A percentile compares a stretch with the other conserved stretches of the same genome.
phyloP scores from a whole-genome alignment of 1,140 invertebrate genomes.

The Bombus fervidus region DNA sequence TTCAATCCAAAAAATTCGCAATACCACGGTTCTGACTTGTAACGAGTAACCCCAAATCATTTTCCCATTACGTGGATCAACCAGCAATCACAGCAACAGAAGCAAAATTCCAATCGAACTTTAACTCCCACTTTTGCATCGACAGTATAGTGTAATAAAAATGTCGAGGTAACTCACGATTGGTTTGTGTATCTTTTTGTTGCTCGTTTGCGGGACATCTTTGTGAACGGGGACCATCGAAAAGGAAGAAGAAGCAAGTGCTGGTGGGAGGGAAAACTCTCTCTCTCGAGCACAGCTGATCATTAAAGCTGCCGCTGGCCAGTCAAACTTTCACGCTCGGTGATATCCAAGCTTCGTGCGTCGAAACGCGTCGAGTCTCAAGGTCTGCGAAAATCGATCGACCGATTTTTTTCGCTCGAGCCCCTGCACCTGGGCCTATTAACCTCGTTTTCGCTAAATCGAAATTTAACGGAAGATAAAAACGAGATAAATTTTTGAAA shows the following conservation, averaged over 20 bases:
- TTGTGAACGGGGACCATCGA: slow-evolving; percentile 38
- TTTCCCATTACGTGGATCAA: not conserved
- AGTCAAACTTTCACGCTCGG: slow-evolving; percentile 79
- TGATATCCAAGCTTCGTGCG: slow-evolving; percentile 69
- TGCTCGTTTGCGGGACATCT: slow-evolving; percentile 34
- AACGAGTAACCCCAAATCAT: no score
- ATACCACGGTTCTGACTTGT: no score
- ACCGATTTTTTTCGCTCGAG: not conserved
- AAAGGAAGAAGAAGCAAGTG: slow-evolving; percentile 32
- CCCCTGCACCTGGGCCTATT: no score
- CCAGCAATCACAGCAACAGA: no score
- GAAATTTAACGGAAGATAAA: not conserved
- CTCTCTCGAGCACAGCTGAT: slow-evolving; percentile 75
- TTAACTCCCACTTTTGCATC: not conserved
- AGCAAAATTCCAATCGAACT: not conserved
- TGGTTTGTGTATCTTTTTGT: not conserved
- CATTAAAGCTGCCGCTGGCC: slow-evolving; percentile 73
- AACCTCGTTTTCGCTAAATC: not conserved
- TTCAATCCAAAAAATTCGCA: no score
- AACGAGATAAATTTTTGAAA: not conserved
- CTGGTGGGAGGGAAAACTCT: slow-evolving; percentile 73
- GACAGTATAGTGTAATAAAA: not conserved
- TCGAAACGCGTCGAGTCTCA: slow-evolving; percentile 22
- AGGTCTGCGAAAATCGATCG: slow-evolving; percentile 41
- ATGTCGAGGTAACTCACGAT: not conserved